Base-by-base conservation (phyloP, 23 tunicate species). In the Trididemnum miniatum region DNA sequence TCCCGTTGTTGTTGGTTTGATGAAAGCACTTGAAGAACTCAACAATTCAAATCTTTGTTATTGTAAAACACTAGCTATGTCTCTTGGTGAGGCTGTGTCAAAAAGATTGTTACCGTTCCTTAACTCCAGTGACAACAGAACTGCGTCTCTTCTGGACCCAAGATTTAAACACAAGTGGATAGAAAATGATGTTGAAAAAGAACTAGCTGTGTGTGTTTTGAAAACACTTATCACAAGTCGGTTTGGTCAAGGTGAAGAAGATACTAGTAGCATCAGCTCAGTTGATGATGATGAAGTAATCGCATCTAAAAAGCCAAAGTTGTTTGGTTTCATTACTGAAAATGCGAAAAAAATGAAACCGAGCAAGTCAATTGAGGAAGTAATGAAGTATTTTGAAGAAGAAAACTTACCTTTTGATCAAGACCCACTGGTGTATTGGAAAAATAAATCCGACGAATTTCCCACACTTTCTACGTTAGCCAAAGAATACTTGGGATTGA, bases 391-490 rank as follows among this genome's bases (percentile, higher is more conserved):
- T 39, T 75, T 75, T 31, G 62, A 27, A 40, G 80, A 75, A 75
- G 64, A 75, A 38, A 75, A 37, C 29, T 12, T 75, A 4, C 64
- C 22, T n/a, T 75, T 75, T 75, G 80, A 75, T 75, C 26, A 75
- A 37, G 26, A 75, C 64, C 30, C 80, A 37, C 25, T 75, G 3
- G 39, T 75, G 80, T 75, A 75, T 39, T 75, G 80, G 80, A 75
- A 75, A 38, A 75, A 75, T 2, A 75, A 40, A 75, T 75, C 80
- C n/a, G n/a, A n/a, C 12, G 64, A 75, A 24, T 29, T 75, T 75
- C 64, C 80, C 62, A 75, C 80, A 39, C 64, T 75, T 75, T n/a
- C 80, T 75, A 15, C 60, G 7, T 75, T 75, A 75, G 80, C 80
- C 25, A 75, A 40, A 30, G 80, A 75, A 18, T 75, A 75, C 39